phyloP scores from a whole-genome alignment of 2,888 invertebrate genomes.

The Chesias legatella region DNA sequence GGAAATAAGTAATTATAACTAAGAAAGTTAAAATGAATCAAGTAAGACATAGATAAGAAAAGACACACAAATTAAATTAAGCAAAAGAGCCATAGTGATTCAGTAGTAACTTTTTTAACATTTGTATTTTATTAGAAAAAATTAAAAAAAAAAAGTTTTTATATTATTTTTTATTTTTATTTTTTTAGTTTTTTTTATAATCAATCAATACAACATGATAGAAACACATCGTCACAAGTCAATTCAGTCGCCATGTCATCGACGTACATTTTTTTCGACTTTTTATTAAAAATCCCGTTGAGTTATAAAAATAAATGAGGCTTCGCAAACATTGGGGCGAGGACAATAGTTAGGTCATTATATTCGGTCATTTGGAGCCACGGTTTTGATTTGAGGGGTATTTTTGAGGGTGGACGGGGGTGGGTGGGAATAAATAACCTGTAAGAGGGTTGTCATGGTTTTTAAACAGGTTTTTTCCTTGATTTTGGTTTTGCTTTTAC shows the following conservation, averaged over 20 bases:
- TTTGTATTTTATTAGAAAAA: too few relatives aligned
- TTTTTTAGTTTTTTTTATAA: too few relatives aligned
- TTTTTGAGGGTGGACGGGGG: conserved; percentile 36
- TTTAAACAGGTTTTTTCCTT: conserved; percentile 26
- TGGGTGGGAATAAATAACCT: conserved; percentile 58
- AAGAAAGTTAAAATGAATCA: too few relatives aligned
- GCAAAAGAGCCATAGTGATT: too few relatives aligned
- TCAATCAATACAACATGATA: conserved; percentile 27
- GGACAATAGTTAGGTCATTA: conserved; percentile 78
- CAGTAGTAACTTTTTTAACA: too few relatives aligned
- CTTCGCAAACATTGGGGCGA: conserved; percentile 67
- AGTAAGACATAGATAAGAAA: too few relatives aligned
- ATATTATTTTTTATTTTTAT: too few relatives aligned
- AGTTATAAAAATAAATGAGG: conserved; percentile 75
- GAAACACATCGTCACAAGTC: conserved; percentile 60
- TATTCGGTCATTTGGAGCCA: conserved; percentile 72
- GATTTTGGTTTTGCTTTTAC: conserved; percentile 5
- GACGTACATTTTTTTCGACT: conserved; percentile 52
- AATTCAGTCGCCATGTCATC: conserved; percentile 46
- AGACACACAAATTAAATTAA: too few relatives aligned
- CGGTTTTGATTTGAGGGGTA: conserved; percentile 51
- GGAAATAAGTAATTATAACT: too few relatives aligned
- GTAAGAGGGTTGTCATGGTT: conserved; percentile 44
- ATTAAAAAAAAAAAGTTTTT: too few relatives aligned
- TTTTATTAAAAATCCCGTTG: conserved; percentile 66